Base-by-base conservation (phyloP, 2,797 vertebrate species). In the Karalla daura region DNA sequence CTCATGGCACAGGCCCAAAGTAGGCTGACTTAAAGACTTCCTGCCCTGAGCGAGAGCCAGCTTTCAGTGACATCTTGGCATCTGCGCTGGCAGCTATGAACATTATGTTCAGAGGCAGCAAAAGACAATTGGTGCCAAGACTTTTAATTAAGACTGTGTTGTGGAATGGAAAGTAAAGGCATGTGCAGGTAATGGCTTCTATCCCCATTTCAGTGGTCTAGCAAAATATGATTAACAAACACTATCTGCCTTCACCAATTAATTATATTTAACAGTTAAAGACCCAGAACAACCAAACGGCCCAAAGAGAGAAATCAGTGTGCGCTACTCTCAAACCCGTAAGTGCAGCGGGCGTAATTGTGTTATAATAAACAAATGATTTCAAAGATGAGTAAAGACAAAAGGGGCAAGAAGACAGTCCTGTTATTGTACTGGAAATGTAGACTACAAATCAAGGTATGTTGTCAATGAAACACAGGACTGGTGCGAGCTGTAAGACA, bases 11-110 rank as follows among this genome's bases (percentile, higher is more conserved):
- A 17, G 43, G 58, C 69, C 88, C 86, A 89, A 88, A 76, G 83
- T 70, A 71, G 86, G 68, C 70, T 53, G 80, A 86, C 84, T 88
- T 89, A 70, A 85, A 89, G 80, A 90, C 86, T 86, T 91, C 86
- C 86, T 85, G 85, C 76, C 63, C 66, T 10, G 5, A 83, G 81
- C 71, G 55, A 84, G 60, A 81, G 83, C 76, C 74, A 79, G 65
- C 55, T 85, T 86, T 88, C 56, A 80, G 79, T 79, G 77, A 81
- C 79, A 78, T 87, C 72, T 84, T 84, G 86, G 81, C 86, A 76
- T 71, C 64, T 65, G 70, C 17, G 27, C 63, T 77, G 72, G 70
- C 76, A 81, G 66, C 66, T 80, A 81, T 79, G 80, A 88, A 82
- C 79, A 88, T 77, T 84, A 81, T 77, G 76, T 83, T 90, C 76